Percentiles rank a stretch among this genome's conserved stretches.
Conservation (phyloP, 1,140 invertebrate species). For the Cyclargus thomasi region DNA sequence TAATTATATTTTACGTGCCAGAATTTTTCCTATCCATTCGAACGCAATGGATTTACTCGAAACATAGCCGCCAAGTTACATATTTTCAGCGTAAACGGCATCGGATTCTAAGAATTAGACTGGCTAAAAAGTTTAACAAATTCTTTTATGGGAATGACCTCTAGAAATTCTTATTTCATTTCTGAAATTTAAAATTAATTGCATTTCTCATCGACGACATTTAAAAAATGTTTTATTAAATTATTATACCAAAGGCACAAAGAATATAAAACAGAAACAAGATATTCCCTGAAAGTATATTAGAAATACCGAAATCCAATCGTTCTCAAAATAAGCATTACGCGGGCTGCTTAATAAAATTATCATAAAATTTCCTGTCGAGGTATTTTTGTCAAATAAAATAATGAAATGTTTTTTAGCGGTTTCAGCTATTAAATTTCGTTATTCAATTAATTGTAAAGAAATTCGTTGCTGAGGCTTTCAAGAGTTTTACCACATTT, state of each 20-base stretch:
- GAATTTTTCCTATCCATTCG: slow-evolving; percentile 12
- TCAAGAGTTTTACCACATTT: not conserved
- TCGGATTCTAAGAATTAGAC: too few relatives aligned
- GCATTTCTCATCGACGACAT: too few relatives aligned
- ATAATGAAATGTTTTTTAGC: not conserved
- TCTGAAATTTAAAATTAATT: too few relatives aligned
- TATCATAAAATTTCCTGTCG: not conserved
- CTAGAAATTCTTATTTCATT: too few relatives aligned
- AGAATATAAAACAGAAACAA: too few relatives aligned
- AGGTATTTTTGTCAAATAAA: not conserved
- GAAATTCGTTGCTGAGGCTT: not conserved
- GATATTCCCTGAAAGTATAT: not conserved
- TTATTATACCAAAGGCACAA: too few relatives aligned
- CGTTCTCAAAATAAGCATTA: not conserved
- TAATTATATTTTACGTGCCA: slow-evolving; percentile 21
- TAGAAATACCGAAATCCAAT: slow-evolving; percentile 1
- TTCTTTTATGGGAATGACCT: too few relatives aligned
- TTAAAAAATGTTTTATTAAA: too few relatives aligned
- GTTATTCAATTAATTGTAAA: not conserved
- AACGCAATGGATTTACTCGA: not conserved
- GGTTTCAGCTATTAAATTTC: not conserved
- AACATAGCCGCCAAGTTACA: not conserved
- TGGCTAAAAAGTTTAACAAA: too few relatives aligned
- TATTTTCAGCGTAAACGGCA: too few relatives aligned
- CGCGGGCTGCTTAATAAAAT: not conserved